Evolutionary conservation across 2,797 vertebrate species (phyloP), one percentile per base, ranked within the genome.

Genomic region (Myotis myotis): DNA sequence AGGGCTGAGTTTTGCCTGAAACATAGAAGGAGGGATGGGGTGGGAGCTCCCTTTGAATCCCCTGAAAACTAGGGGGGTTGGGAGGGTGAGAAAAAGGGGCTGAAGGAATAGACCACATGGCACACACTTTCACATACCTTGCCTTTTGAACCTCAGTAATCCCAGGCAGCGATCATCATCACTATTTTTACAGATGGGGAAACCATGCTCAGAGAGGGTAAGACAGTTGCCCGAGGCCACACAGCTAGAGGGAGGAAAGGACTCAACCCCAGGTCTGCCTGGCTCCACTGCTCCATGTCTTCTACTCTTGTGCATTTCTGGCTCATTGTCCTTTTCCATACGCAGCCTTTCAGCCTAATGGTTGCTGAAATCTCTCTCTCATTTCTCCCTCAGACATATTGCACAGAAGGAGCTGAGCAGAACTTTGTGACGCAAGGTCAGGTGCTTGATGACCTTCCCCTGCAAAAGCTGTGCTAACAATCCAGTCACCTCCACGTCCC

Each of bases 171-270:
- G 28, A 8, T 13, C 33, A n/a, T 74, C 6, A 2, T 66, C 10
- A 28, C 7, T 9, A 4, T 57, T 84, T 82, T 70, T 64, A 44
- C 36, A 72, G 68, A 49, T 16, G n/a, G 22, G 5, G 17, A 83
- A 87, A 44, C 33, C 76, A 47, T 36, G 51, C 66, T 84, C 84
- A 91, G 91, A 95, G 89, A 85, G 66, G 64, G 62, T 78, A 62
- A 84, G 80, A 88, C 49, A 53, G 33, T 87, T 55, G 1, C 16
- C 89, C 0, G 0, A 75, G 13, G 11, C 20, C 70, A 60, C 93
- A 92, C 66, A 74, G 74, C 74, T 83, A 17, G 53, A 71, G 33
- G 41, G 9, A 36, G 4, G 30, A n/a, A 8, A 22, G 74, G 17
- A 44, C 44, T 82, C 55, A 33, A 22, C 64, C 9, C 33, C 23